These are phyloP conservation scores for Drosophila neotestacea DNA, from an alignment of 2,888 invertebrate species.

Conservation along the genomic window DNA sequence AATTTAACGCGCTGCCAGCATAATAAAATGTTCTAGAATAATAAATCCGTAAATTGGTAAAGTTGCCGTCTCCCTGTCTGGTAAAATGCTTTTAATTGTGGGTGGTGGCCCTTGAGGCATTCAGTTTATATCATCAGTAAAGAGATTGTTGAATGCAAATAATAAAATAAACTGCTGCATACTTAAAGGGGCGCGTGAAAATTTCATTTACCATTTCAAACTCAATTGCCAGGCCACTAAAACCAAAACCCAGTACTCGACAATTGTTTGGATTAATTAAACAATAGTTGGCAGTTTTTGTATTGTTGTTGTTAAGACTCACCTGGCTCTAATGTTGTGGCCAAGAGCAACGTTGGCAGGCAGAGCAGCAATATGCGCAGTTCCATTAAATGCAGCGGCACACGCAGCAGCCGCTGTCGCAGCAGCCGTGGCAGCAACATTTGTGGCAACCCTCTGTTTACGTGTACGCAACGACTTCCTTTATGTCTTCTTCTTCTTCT, in stretches of 20 bases:
- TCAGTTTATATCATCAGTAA: conserved; percentile 13
- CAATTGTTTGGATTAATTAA: conserved; percentile 62
- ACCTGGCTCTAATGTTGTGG: conserved; percentile 86
- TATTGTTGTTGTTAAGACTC: conserved; percentile 59
- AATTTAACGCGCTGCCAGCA: conserved; percentile 48
- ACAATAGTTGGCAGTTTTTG: conserved; percentile 16
- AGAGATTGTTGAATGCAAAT: conserved; percentile 58
- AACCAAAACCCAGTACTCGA: conserved; percentile 4
- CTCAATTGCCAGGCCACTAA: conserved; percentile 69
- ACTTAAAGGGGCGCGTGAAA: conserved; percentile 41
- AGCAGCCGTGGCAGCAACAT: conserved; percentile 79
- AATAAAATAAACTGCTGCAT: conserved; percentile 66
- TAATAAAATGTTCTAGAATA: conserved; percentile 69
- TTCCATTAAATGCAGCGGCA: conserved; percentile 85
- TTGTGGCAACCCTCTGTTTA: conserved; percentile 49
- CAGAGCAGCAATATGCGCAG: conserved; percentile 85
- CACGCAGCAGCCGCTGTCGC: conserved; percentile 61
- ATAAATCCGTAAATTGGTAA: conserved; percentile 80
- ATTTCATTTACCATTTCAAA: conserved; percentile 59
- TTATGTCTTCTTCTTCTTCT: conserved; percentile 1
- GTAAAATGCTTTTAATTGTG: conserved; percentile 48
- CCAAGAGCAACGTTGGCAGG: conserved; percentile 85
- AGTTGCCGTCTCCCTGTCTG: conserved; percentile 42
- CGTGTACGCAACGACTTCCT: conserved; percentile 30
- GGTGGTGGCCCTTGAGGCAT: conserved; percentile 5